These are phyloP conservation scores for Silurus lanzhouensis DNA, from an alignment of 2,797 vertebrate genomes.

Conservation along the genomic window DNA sequence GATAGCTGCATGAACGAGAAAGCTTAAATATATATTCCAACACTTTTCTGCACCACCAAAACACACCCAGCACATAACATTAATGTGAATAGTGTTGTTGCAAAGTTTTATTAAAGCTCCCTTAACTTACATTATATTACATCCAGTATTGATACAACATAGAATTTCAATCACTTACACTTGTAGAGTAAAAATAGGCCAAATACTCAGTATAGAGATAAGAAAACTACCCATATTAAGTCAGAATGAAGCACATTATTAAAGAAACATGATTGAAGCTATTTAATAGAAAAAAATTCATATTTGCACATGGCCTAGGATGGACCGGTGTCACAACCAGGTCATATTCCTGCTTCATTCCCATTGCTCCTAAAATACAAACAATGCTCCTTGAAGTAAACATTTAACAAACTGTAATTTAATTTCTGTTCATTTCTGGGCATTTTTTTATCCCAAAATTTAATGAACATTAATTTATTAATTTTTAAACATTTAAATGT, in stretches of 20 bases:
- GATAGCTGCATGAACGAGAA: background rate
- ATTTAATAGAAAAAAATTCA: background rate
- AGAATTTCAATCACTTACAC: background rate
- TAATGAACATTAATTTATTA: background rate
- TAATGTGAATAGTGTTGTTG: background rate
- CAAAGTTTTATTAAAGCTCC: background rate
- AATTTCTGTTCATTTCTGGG: background rate
- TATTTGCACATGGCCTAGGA: background rate
- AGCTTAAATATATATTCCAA: background rate
- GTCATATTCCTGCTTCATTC: background rate
- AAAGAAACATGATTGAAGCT: background rate
- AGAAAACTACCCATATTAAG: background rate
- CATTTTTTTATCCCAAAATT: background rate
- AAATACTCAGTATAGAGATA: background rate
- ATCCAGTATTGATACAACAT: background rate
- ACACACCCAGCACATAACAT: background rate
- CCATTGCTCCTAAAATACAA: background rate
- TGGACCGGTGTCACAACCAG: background rate
- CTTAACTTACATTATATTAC: background rate
- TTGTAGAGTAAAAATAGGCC: background rate
- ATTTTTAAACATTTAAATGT: background rate
- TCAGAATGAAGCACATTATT: background rate
- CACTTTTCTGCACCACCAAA: background rate
- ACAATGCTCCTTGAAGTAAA: background rate
- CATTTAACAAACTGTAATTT: background rate